Conservation (phyloP, 2,797 vertebrate genomes). For the Chrosomus eos region DNA sequence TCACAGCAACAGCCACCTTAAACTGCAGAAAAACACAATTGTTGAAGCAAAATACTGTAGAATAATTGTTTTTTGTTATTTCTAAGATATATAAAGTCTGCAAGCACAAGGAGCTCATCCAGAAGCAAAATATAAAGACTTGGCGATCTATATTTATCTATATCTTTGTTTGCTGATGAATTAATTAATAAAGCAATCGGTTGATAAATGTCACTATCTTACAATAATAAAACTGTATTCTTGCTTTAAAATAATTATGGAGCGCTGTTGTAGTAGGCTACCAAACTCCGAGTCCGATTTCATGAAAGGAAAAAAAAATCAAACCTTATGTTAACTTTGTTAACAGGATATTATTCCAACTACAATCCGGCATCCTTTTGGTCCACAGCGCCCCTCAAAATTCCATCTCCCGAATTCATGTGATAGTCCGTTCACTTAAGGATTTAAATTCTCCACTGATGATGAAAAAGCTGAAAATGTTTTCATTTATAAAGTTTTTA, state of each 20-base stretch:
- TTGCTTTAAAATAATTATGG: background rate
- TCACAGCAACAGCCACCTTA: constrained; percentile 25
- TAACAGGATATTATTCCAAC: background rate
- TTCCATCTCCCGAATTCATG: constrained; percentile 7
- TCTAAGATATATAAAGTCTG: background rate
- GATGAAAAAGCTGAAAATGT: background rate
- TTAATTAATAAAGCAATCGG: background rate
- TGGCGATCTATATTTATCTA: background rate
- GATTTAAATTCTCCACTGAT: constrained; percentile 2
- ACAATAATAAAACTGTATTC: background rate
- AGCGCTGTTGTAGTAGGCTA: background rate
- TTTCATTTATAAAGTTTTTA: constrained; percentile 37
- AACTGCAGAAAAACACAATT: constrained; percentile 17
- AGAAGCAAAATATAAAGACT: background rate
- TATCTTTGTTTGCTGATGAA: background rate
- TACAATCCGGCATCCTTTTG: constrained; percentile 46
- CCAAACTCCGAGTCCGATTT: background rate
- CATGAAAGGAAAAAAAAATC: background rate
- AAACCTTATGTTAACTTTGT: constrained; percentile 42
- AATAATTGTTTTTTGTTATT: background rate
- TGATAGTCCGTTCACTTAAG: constrained; percentile 6
- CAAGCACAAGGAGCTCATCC: background rate
- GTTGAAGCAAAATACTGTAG: background rate
- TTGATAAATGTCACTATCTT: background rate
- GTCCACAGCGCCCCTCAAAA: constrained; percentile 36